Evolutionary conservation across 2,113 vertebrate genomes (phyloP), one percentile per base, ranked within the genome.

Genomic region (Clinocottus analis): DNA sequence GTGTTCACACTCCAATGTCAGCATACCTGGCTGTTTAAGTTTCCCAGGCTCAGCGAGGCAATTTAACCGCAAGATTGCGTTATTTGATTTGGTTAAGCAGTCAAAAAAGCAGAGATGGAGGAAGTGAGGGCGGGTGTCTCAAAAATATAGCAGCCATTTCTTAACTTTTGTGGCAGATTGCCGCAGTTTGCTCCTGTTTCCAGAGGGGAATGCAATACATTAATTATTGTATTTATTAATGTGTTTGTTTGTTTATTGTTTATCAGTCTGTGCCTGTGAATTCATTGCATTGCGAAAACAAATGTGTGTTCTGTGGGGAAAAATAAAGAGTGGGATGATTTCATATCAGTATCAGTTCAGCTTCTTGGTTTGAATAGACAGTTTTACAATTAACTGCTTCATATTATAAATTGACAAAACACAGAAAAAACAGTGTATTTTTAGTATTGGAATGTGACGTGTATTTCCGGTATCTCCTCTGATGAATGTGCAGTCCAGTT

Each of bases 51-150:
- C 63, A 41, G 35, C 1, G 3, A 70, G 49, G 70, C 35, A 43
- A 49, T 55, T 73, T 69, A 70, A 39, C 68, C 63, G 66, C 73
- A 77, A 84, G 60, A 82, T 61, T 60, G 45, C 41, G 65, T 64
- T 45, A 35, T 56, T 74, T 82, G 53, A 75, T 75, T 80, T 83
- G 75, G 69, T 83, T 81, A 83, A 63, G 77, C 64, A 83, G 65
- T 62, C 61, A 81, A 83, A 77, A 83, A 80, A 86, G 64, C 76
- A 83, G 78, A 86, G 68, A 77, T 59, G 4, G 6, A 47, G 11
- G 21, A 79, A 62, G 67, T 16, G 53, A 4, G 75, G 13, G 21
- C 43, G 70, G 47, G 2, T 71, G 41, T 85, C 47, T 63, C 47
- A 21, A 75, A 0, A 37, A 77, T 47, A 7, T 72, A 63, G 31